A percentile compares a stretch with the other conserved stretches of the same genome.
Conservation (phyloP, 2,113 vertebrate genomes). For the Hippocampus zosterae region DNA sequence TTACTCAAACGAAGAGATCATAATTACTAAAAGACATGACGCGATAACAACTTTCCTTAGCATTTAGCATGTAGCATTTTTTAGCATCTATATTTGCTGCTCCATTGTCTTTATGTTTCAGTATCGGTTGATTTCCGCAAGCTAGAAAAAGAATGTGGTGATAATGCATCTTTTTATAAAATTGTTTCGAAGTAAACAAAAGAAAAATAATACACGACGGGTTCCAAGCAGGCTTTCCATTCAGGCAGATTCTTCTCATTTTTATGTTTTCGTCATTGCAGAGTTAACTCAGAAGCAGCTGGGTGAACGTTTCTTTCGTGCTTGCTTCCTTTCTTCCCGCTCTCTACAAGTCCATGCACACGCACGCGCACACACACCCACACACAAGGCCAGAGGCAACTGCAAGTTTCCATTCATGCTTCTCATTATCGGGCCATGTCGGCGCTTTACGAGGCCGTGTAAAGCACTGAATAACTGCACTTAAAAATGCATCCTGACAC, state of each 20-base stretch:
- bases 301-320: constrained; percentile 11
- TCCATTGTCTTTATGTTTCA: not conserved
- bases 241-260: not conserved
- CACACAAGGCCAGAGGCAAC: constrained; percentile 59
- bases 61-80: not conserved
- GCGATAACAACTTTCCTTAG: not conserved
- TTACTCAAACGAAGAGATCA: not conserved
- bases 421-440: constrained; percentile 71
- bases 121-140: not conserved
- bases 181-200: not conserved
- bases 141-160: not conserved
- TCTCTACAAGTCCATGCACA: constrained; percentile 28
- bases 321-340: constrained; percentile 32
- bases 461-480: constrained; percentile 78
- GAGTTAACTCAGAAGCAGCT: constrained; percentile 19
- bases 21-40: not conserved
- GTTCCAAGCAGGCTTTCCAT: not conserved
- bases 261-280: constrained; percentile 7
- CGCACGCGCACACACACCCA: constrained; percentile 15
- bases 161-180: not conserved
- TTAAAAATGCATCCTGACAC: constrained; percentile 78
- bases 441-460: constrained; percentile 76
- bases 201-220: constrained; percentile 16
- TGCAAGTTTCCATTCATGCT: constrained; percentile 73
- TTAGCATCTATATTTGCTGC: not conserved